Percentiles rank a stretch among this genome's conserved stretches.
phyloP scores from a whole-genome alignment of 2,797 vertebrate species.

The Hypotaenidia okinawae region DNA sequence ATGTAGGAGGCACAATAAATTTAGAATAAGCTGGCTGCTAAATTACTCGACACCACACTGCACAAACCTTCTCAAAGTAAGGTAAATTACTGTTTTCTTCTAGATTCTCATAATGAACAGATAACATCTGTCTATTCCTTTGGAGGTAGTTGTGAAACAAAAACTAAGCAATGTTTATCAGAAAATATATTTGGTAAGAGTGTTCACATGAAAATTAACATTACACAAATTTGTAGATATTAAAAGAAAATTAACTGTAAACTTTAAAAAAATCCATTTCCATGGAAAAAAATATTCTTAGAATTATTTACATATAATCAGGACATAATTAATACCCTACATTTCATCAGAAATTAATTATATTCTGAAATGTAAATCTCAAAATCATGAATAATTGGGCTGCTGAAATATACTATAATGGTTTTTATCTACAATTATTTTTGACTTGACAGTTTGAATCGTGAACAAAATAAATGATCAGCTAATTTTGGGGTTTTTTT shows the following conservation, averaged over 20 bases:
- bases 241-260: background rate
- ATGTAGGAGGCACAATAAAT: rapidly evolving
- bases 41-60: background rate
- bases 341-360: background rate
- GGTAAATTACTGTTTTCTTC: background rate
- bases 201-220: background rate
- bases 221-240: background rate
- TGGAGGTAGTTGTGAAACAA: background rate
- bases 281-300: background rate
- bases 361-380: background rate
- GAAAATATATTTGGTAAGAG: background rate
- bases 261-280: background rate
- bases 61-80: rapidly evolving
- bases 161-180: background rate
- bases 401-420: background rate
- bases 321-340: background rate
- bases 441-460: background rate
- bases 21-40: background rate
- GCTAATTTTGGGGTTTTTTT: rapidly evolving
- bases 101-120: background rate
- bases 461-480: background rate
- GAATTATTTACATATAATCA: background rate
- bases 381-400: background rate
- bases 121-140: background rate
- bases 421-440: background rate